These are phyloP conservation scores for Adelphocoris suturalis DNA, from an alignment of 2,888 invertebrate species.

Conservation along the genomic window DNA sequence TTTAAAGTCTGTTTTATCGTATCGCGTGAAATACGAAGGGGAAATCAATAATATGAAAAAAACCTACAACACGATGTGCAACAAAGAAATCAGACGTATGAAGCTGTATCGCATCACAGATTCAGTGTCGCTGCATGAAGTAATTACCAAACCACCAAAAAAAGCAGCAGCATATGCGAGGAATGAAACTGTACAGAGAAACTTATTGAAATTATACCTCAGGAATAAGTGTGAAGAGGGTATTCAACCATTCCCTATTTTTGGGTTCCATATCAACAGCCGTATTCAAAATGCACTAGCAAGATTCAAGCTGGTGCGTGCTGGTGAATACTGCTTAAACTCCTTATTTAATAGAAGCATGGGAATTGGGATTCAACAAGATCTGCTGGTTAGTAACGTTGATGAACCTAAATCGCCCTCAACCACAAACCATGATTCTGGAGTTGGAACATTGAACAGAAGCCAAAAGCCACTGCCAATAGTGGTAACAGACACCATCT, in stretches of 20 bases:
- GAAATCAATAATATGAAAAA: background rate
- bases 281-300: constrained; percentile 32
- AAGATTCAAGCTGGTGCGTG: background rate
- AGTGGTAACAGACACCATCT: background rate
- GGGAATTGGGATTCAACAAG: background rate
- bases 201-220: constrained; percentile 8
- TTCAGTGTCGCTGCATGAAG: background rate
- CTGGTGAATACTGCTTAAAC: background rate
- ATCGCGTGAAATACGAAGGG: background rate
- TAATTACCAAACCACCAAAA: background rate
- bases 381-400: background rate
- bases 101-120: background rate
- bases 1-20: background rate
- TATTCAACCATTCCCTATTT: background rate
- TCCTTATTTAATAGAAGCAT: constrained; percentile 17
- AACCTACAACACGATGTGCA: constrained; percentile 39
- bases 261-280: background rate
- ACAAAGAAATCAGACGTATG: constrained; percentile 29
- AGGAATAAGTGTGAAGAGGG: background rate
- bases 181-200: background rate
- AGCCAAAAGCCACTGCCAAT: background rate
- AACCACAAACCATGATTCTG: background rate
- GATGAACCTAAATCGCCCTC: background rate
- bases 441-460: background rate
- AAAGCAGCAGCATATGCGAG: constrained; percentile 11